Evolutionary conservation across 2,888 invertebrate species (phyloP), one percentile per base, ranked within the genome.

Genomic region (Pterostichus niger): DNA sequence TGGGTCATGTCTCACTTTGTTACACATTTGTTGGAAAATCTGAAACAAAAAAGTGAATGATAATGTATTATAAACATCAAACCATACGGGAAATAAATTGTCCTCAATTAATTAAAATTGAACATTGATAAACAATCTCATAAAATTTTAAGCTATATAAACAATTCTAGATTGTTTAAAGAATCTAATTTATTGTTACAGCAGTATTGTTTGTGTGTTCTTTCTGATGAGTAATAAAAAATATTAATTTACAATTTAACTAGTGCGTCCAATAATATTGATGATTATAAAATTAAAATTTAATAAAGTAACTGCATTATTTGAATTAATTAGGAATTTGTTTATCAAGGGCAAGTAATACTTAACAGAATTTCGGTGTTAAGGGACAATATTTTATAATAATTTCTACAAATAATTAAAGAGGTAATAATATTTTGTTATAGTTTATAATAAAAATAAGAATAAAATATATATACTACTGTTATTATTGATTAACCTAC

Each of bases 401-500:
- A 52, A 24, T 7, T 75, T 11, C 6, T 35, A 31, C 11, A 49
- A 75, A 75, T n/a, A 52, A 59, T 59, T 59, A 59, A 59, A 6
- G 31, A 31, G 13, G 9, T 13, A 71, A 6, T 46, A 46, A 6
- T 46, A n/a, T 46, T 71, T 44, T 44, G 1, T 71, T 13, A 46
- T 44, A 49, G 11, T 73, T 73, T 73, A 46, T 46, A 46, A 17
- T 13, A 49, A 49, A 75, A 75, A 75, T 75, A 5, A 75, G 24
- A 79, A 79, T 68, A 79, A 79, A 68, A 79, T 46, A 17, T 44
- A 79, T 49, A 79, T 52, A 40, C 46, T 17, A 44, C 40, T 68
- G 56, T 82, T 82, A 59, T 82, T 82, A 82, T 82, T 82, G 82
- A 82, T 82, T 82, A 82, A 82, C 82, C 82, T 82, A 82, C 82